Evolutionary conservation across 2,888 invertebrate species (phyloP), one percentile per base, ranked within the genome.

Genomic region (Mechanitis messenoides): DNA sequence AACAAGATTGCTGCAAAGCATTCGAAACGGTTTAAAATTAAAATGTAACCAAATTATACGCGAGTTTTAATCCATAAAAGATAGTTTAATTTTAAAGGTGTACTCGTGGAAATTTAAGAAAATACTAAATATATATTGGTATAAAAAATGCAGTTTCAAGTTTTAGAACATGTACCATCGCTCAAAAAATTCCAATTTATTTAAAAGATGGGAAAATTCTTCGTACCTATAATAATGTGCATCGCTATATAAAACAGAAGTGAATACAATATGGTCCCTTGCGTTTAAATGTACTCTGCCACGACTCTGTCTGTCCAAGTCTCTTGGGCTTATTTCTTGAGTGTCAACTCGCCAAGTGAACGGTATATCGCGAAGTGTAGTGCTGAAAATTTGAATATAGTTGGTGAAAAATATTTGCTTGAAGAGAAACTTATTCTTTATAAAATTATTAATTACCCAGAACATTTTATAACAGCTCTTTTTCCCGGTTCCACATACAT

Each of bases 141-240:
- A 20, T 20, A 20, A 20, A 20, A 20, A 20, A 20, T 20, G 20
- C 1, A 20, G 20, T 20, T 20, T 20, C 20, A 20, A 20, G 20
- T 20, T 1, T 20, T 20, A 20, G 20, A 20, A 20, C 20, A 20
- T 20, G 20, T 20, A 20, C 20, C 20, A 20, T 20, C 20, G 20
- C 20, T 1, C 20, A 20, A 20, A 20, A 20, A 20, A 20, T 20
- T 20, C 20, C 20, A 20, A 20, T 20, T 20, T 20, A 20, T 20
- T 20, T 20, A 20, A 20, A 20, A 20, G 20, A 20, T 20, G 20
- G 20, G 20, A 20, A 20, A 20, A 20, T 20, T 20, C 20, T 20
- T 31, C 50, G n/a, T 31, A 92, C 93, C 92, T 93, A 78, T 93
- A 94, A 55, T 92, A 76, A 66, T 91, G 91, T 0, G 89, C 83